Percentiles rank a stretch among this genome's conserved stretches.
phyloP scores from a whole-genome alignment of 1,140 invertebrate species.

The Drosophila pachea region DNA sequence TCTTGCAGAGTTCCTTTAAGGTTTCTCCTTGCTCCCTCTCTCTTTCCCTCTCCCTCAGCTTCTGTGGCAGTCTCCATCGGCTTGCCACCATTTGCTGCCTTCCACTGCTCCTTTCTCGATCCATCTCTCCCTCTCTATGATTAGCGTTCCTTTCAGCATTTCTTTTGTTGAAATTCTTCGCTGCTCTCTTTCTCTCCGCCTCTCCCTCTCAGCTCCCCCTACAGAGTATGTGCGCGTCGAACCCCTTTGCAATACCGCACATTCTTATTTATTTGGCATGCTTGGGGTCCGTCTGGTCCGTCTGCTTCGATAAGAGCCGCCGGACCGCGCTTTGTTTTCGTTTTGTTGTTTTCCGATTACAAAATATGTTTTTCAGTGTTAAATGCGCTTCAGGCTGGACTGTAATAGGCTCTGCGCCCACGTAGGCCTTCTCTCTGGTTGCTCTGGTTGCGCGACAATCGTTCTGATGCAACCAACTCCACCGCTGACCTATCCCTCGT shows the following conservation, averaged over 20 bases:
- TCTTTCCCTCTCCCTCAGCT: too few species aligned
- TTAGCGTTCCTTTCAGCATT: too few species aligned
- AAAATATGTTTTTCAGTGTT: background rate
- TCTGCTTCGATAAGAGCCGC: slow-evolving; percentile 53
- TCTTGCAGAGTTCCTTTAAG: too few species aligned
- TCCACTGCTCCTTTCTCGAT: too few species aligned
- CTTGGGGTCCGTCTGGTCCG: slow-evolving; percentile 2
- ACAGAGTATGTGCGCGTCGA: background rate
- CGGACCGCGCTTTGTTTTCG: slow-evolving; percentile 53
- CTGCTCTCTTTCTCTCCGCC: too few species aligned
- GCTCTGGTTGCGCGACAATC: background rate
- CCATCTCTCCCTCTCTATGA: background rate
- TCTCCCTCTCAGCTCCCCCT: too few species aligned
- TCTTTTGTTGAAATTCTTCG: too few species aligned
- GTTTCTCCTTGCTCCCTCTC: too few species aligned
- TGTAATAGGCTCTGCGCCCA: background rate
- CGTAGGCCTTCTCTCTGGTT: background rate
- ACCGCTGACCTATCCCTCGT: too few species aligned
- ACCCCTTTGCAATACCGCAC: background rate
- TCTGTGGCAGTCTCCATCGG: too few species aligned
- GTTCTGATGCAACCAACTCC: background rate
- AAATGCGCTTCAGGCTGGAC: background rate
- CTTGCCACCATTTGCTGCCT: too few species aligned
- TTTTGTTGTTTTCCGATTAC: slow-evolving; percentile 21
- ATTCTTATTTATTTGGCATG: slow-evolving; percentile 5